Base-by-base conservation (phyloP, 2,888 invertebrate species). In the Campopleginae sp. region DNA sequence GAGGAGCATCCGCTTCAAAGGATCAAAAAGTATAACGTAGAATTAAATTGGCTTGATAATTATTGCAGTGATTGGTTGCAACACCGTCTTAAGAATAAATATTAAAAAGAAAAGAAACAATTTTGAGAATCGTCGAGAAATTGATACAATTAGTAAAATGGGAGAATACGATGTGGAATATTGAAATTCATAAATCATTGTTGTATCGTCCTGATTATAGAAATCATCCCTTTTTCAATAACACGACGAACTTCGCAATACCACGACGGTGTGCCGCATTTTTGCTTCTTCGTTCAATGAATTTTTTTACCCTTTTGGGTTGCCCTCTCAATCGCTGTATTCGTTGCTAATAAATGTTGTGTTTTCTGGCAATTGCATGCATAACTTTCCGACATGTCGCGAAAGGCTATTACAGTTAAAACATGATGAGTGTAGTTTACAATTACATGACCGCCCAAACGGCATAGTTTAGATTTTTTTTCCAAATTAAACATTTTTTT, bases 401-500 rank as follows among this genome's bases (percentile, higher is more conserved):
- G 19, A n/a, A 38, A 12, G 12, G 17, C 31, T 38, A 42, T 48
- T 61, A 4, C 63, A n/a, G 19, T 65, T 58, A 33, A n/a, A 68
- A n/a, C 46, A 48, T 31, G 66, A 51, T 72, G 72, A 66, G 72
- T 63, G 70, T 68, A 42, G 46, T 58, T 80, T 54, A 66, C 65
- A 19, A 48, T 61, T 71, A 54, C 27, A 70, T 63, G 27, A 68
- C 61, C 19, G 66, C 23, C 48, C 33, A 58, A 19, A 46, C 33
- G 65, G 38, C 23, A 38, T 78, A 1, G 70, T 61, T 14, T 38
- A 44, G 19, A n/a, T 17, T 17, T 61, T 42, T 70, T 44, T 38
- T 38, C 5, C 38, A 38, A 38, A 38, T 38, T 38, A 8, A 8
- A 0, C 0, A 38, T 8, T 7, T 38, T 38, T 38, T 54, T 33